Evolutionary conservation across 1,140 invertebrate species (phyloP).

Genomic region (Drosophila fuyamai): DNA sequence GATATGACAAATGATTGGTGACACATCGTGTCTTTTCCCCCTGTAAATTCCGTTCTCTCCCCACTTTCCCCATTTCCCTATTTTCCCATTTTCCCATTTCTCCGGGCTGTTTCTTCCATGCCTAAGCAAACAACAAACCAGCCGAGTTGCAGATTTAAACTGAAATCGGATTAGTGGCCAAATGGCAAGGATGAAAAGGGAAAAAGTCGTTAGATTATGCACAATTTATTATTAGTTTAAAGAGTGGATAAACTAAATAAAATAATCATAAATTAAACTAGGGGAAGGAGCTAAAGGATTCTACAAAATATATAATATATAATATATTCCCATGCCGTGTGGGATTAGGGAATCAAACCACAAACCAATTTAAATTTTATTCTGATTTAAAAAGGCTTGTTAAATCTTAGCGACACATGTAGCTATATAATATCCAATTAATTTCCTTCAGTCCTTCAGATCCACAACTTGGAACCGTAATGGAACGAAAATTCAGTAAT

Average conservation of each 20-base stretch:
- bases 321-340: no score
- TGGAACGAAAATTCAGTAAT: no score
- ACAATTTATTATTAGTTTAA: not conserved
- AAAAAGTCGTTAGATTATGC: not conserved
- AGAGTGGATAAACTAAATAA: not conserved
- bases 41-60: not conserved
- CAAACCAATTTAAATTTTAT: no score
- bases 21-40: slow-evolving; percentile 33
- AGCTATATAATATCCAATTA: no score
- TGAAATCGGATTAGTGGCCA: slow-evolving; percentile 28
- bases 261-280: no score
- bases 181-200: slow-evolving; percentile 2
- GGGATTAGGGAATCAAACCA: no score
- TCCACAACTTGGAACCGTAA: not conserved
- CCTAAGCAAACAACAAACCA: slow-evolving; percentile 25
- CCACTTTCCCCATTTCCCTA: not conserved
- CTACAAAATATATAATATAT: no score
- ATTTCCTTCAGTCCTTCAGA: no score
- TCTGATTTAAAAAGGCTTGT: no score
- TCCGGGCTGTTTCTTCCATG: not conserved
- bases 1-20: slow-evolving; percentile 66
- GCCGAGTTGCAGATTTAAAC: slow-evolving; percentile 20
- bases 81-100: not conserved
- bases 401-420: no score
- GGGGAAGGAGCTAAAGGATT: no score